Evolutionary conservation across 2,797 vertebrate genomes (phyloP).

Genomic region (Falco biarmicus): DNA sequence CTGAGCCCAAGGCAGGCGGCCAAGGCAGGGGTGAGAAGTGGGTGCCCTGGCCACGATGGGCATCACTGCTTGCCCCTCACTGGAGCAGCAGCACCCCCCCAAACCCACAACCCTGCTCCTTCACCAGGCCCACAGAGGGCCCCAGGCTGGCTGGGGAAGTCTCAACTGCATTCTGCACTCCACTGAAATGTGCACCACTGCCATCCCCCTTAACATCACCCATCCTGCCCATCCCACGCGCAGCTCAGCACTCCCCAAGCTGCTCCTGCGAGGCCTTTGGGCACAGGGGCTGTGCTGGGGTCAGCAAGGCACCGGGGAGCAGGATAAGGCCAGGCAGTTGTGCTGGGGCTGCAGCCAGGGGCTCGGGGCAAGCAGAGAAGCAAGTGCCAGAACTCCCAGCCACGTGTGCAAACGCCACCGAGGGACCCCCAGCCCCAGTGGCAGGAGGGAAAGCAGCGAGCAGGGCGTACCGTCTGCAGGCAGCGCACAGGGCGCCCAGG

Average conservation of each 20-base stretch:
- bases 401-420: accelerated
- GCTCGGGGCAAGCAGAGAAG: background rate
- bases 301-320: background rate
- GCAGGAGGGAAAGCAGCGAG: background rate
- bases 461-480: slow-evolving; percentile 67
- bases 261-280: background rate
- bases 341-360: accelerated
- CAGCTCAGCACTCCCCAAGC: background rate
- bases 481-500: slow-evolving; percentile 69
- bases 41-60: no score
- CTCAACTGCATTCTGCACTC: background rate
- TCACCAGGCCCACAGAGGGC: background rate
- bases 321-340: background rate
- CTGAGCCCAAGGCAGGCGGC: background rate
- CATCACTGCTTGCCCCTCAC: accelerated
- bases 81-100: background rate
- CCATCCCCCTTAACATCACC: background rate
- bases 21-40: background rate
- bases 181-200: no score
- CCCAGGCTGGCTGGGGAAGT: background rate
- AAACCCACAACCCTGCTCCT: background rate
- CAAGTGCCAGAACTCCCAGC: accelerated
- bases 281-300: accelerated
- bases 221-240: background rate
- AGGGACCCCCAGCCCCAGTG: background rate